Base-by-base conservation (phyloP, 2,113 vertebrate species). In the Epinephelus moara region DNA sequence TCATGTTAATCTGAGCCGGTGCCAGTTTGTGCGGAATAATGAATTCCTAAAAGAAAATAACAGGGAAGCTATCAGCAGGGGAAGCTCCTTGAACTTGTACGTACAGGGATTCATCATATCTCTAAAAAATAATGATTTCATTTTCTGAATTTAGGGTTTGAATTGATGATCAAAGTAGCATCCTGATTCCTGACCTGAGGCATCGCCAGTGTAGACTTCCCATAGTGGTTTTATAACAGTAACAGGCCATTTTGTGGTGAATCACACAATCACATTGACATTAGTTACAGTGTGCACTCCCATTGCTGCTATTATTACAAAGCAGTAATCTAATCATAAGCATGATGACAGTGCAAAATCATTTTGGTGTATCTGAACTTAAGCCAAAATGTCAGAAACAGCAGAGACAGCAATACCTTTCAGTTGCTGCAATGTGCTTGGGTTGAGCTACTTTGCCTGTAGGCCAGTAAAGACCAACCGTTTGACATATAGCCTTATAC, bases 1-100 rank as follows among this genome's bases (percentile, higher is more conserved):
- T 89, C 80, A 80, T 70, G 86, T 90, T 88, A 91, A 91, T 93
- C 90, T 91, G 72, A 80, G 25, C 70, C 78, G 50, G 55, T 80
- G 30, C 67, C 75, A 70, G 77, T 84, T 87, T 84, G 56, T 69
- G 80, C 67, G 61, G 63, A 92, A 90, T 89, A 82, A 92, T 89
- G 64, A 81, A 90, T 84, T 87, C 42, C 62, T 88, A 42, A 80
- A 75, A 78, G 61, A 78, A 91, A 88, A 86, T 57, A 67, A 89
- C n/a, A 45, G 42, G 9, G 42, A 45, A 10, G 42, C 33, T 14
- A 71, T 86, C 78, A 85, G 59, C 82, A 69, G 57, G 37, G 62
- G 62, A 75, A 49, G 60, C 61, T 82, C 56, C 53, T 49, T 85
- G 64, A 85, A 81, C 70, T 63, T 70, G 4, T 45, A 30, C 71